These are phyloP conservation scores for Porites divaricata DNA, from an alignment of 92 coral and sea anemone species.

Conservation along the genomic window DNA sequence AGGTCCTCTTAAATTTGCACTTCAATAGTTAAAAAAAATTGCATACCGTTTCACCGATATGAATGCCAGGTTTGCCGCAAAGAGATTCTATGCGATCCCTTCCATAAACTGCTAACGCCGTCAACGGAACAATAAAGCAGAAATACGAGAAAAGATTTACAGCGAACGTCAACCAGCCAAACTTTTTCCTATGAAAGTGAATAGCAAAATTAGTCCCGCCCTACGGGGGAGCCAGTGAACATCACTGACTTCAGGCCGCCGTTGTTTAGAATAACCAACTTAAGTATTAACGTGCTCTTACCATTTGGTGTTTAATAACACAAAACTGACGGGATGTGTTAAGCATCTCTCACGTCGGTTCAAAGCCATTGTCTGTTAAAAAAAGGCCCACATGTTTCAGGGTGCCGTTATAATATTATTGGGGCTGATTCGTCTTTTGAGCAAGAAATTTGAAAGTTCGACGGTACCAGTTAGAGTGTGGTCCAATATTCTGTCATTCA, in stretches of 20 bases:
- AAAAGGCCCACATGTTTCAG: not conserved
- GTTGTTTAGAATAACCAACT: not conserved
- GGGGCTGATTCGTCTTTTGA: too few species aligned
- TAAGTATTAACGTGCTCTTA: constrained; percentile 13
- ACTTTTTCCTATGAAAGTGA: constrained; percentile 64
- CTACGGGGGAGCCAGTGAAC: not conserved
- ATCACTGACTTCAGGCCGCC: too few species aligned
- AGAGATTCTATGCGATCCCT: not conserved
- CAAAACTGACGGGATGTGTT: constrained; percentile 61
- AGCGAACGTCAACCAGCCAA: constrained; percentile 79
- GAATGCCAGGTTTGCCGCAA: not conserved
- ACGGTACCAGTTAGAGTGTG: too few species aligned
- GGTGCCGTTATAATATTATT: too few species aligned
- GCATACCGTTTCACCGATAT: not conserved
- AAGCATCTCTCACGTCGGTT: constrained; percentile 62
- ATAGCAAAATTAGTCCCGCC: not conserved
- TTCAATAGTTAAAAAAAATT: not conserved
- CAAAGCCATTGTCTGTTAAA: constrained; percentile 49
- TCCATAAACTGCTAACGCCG: constrained; percentile 36
- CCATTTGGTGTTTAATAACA: constrained; percentile 64
- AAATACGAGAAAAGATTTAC: constrained; percentile 48
- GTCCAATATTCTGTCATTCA: too few species aligned
- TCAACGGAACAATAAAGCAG: constrained; percentile 63
- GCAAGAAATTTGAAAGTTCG: too few species aligned
- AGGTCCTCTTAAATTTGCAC: too few species aligned